phyloP scores from a whole-genome alignment of 2,888 invertebrate genomes.

The Sisyra nigra region DNA sequence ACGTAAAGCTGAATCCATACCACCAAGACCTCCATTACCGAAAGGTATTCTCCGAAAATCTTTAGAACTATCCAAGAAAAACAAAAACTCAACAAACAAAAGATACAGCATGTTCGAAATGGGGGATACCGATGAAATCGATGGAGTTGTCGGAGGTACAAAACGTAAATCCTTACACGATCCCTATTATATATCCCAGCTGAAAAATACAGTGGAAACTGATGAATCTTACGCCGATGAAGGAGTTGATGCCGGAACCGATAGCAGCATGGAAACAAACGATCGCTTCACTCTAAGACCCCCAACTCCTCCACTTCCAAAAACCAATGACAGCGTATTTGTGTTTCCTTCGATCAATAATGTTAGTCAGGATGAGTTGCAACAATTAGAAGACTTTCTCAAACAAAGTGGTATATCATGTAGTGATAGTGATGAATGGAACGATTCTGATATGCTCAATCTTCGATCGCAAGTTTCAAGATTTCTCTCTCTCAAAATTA shows the following conservation, averaged over 20 bases:
- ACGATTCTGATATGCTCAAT: constrained; percentile 51
- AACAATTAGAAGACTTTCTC: constrained; percentile 52
- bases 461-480: constrained; percentile 54
- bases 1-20: constrained; percentile 36
- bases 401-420: constrained; percentile 54
- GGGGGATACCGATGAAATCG: constrained; percentile 37
- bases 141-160: constrained; percentile 27
- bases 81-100: constrained; percentile 30
- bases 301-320: constrained; percentile 35
- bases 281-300: constrained; percentile 34
- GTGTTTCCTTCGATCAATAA: constrained; percentile 16
- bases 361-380: constrained; percentile 37
- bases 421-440: constrained; percentile 48
- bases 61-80: constrained; percentile 33
- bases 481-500: constrained; percentile 52
- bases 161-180: constrained; percentile 65
- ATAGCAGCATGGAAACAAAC: constrained; percentile 40
- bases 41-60: constrained; percentile 55
- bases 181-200: constrained; percentile 44
- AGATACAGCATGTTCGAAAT: constrained; percentile 74
- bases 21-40: constrained; percentile 56
- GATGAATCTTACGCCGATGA: constrained; percentile 39
- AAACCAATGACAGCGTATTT: constrained; percentile 22
- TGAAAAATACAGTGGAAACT: constrained; percentile 22
- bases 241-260: constrained; percentile 36